Base-by-base conservation (phyloP, 2,888 invertebrate species). In the Leptopilina drosophilae region DNA sequence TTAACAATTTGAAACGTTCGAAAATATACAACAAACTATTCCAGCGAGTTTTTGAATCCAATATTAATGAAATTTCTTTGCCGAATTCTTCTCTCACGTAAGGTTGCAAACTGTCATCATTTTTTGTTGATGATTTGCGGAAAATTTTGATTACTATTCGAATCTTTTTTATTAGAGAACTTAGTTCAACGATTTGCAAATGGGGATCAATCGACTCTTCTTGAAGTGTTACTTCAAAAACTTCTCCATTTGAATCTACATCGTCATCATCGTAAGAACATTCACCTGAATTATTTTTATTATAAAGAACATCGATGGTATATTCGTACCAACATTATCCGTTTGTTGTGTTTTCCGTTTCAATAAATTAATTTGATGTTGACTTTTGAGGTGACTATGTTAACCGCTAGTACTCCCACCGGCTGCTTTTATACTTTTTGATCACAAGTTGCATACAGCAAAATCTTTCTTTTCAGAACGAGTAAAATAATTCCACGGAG, bases 101-200 rank as follows among this genome's bases (percentile, higher is more conserved):
- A n/a, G 73, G 73, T 26, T 75, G 65, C 40, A 75, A 75, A 26
- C 64, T 64, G 12, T 78, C 73, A 26, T 75, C 64, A 49, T 26
- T 78, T 59, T 75, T 78, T 15, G 75, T 78, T 65, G 78, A 64
- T 40, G 78, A 75, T n/a, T 56, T 64, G 5, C 78, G 75, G 53
- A 78, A 78, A 33, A 78, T 78, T 56, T 78, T 78, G 49, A 49
- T 49, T 12, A 78, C 73, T 3, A 73, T 78, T 20, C 20, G 20
- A 20, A 20, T 20, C 20, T n/a, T n/a, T n/a, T n/a, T n/a, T n/a
- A n/a, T n/a, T n/a, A n/a, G n/a, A n/a, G n/a, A n/a, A n/a, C n/a
- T n/a, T n/a, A n/a, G n/a, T n/a, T n/a, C n/a, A n/a, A n/a, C n/a
- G n/a, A n/a, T n/a, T n/a, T n/a, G 20, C 20, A 20, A 20, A 20